A percentile compares a stretch with the other conserved stretches of the same genome.
phyloP scores from a whole-genome alignment of 1,140 invertebrate genomes.

The Drosophila tsacasi region DNA sequence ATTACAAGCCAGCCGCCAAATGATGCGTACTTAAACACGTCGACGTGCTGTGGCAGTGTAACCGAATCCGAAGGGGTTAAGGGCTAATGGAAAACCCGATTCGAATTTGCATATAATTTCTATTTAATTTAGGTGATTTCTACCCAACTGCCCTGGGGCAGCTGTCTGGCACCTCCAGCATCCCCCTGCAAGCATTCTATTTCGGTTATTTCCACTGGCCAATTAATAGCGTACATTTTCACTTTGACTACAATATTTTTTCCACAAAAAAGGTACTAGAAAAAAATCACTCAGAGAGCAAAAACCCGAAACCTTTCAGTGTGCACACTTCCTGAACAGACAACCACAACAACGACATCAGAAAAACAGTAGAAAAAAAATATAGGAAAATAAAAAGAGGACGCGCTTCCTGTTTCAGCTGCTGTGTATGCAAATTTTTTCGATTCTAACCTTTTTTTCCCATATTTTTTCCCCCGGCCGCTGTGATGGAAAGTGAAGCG shows the following conservation, averaged over 20 bases:
- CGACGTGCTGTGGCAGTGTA: slow-evolving; percentile 70
- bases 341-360: slow-evolving; percentile 55
- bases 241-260: slow-evolving; percentile 63
- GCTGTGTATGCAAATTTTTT: slow-evolving; percentile 81
- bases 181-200: slow-evolving; percentile 4
- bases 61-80: slow-evolving; percentile 60
- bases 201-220: slow-evolving; percentile 45
- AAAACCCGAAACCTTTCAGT: slow-evolving; percentile 52
- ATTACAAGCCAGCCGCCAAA: slow-evolving; percentile 76
- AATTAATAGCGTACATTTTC: slow-evolving; percentile 75
- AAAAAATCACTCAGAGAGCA: slow-evolving; percentile 6
- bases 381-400: slow-evolving; percentile 40
- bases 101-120: slow-evolving; percentile 80
- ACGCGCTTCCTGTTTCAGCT: slow-evolving; percentile 72
- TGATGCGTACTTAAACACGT: slow-evolving; percentile 83
- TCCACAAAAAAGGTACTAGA: slow-evolving; percentile 19
- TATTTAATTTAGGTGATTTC: slow-evolving; percentile 64
- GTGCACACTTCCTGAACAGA: slow-evolving; percentile 80
- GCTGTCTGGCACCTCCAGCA: neutral
- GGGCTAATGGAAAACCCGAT: slow-evolving; percentile 72
- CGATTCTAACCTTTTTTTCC: slow-evolving; percentile 69
- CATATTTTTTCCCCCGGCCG: slow-evolving; percentile 29
- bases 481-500: slow-evolving; percentile 72
- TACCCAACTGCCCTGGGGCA: slow-evolving; percentile 1
- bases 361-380: slow-evolving; percentile 20